Conservation (phyloP, 2,888 invertebrate genomes). For the Heliconius aoede region DNA sequence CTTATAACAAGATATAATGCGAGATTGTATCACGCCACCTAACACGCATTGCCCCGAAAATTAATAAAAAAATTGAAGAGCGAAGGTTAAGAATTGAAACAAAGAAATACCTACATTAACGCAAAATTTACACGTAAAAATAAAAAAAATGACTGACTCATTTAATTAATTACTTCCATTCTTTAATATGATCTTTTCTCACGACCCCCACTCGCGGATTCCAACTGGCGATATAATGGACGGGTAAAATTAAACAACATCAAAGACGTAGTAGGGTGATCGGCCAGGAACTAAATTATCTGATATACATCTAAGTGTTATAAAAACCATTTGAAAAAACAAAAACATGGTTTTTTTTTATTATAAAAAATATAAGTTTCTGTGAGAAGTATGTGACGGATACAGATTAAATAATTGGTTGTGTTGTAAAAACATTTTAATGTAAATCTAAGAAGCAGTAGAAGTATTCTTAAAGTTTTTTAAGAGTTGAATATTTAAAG, state of each 20-base stretch:
- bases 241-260: conserved; percentile 20
- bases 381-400: neutral
- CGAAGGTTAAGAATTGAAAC: conserved; percentile 2
- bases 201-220: conserved; percentile 34
- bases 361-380: neutral
- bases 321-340: conserved; percentile 6
- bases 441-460: neutral
- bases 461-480: neutral
- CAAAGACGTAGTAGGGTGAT: conserved; percentile 39
- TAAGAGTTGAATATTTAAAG: neutral
- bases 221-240: conserved; percentile 29
- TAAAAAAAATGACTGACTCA: conserved; percentile 41
- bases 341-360: neutral
- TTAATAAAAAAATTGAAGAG: neutral
- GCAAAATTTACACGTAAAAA: conserved; percentile 22
- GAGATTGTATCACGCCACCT: no score
- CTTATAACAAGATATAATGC: no score
- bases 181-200: conserved; percentile 38
- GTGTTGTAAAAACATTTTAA: neutral
- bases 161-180: conserved; percentile 27
- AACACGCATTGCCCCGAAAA: neutral
- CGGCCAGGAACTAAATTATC: conserved; percentile 48
- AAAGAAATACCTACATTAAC: neutral
- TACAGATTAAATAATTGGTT: neutral
- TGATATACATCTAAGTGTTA: conserved; percentile 49